Percentiles rank a stretch among this genome's conserved stretches.
Conservation (phyloP, 1,140 invertebrate species). For the Tachypleus tridentatus region DNA sequence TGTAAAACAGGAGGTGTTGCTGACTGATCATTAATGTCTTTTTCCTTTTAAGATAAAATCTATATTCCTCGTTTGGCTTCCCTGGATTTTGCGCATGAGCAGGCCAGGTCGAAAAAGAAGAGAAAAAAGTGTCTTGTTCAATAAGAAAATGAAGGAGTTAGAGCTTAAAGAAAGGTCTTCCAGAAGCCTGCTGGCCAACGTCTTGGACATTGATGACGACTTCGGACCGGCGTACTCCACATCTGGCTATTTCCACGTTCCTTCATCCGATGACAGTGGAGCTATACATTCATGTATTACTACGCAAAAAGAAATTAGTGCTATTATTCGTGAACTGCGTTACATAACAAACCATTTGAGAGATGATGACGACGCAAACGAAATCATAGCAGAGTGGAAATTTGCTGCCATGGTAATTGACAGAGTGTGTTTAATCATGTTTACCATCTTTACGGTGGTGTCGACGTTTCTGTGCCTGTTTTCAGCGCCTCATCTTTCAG, state of each 20-base stretch:
- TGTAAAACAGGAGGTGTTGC: no score
- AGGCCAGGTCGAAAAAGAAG: slow-evolving; percentile 87
- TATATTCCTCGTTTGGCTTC: slow-evolving; percentile 90
- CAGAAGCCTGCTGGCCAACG: slow-evolving; percentile 86
- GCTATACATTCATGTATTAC: no score
- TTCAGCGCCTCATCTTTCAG: slow-evolving; percentile 74
- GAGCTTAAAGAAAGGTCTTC: slow-evolving; percentile 85
- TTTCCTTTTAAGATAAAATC: slow-evolving; percentile 58
- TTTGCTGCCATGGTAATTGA: slow-evolving; percentile 99
- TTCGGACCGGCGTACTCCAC: slow-evolving; percentile 50
- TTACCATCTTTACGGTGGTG: slow-evolving; percentile 93
- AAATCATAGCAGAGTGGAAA: slow-evolving; percentile 93
- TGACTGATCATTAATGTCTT: no score
- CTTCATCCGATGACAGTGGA: no score
- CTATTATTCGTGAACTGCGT: slow-evolving; percentile 89
- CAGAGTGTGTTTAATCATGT: slow-evolving; percentile 96
- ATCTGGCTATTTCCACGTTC: slow-evolving; percentile 5
- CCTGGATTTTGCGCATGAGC: slow-evolving; percentile 87
- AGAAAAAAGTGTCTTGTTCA: slow-evolving; percentile 60
- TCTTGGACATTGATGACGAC: slow-evolving; percentile 91
- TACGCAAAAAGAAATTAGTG: slow-evolving; percentile 51
- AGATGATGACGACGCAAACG: slow-evolving; percentile 72
- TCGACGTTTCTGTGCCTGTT: slow-evolving; percentile 91
- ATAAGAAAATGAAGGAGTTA: slow-evolving; percentile 48
- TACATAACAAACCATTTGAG: slow-evolving; percentile 83